Percentiles rank a stretch among this genome's conserved stretches.
Evolutionary conservation across 2,797 vertebrate genomes (phyloP).

Genomic region (Epinephelus malabaricus): DNA sequence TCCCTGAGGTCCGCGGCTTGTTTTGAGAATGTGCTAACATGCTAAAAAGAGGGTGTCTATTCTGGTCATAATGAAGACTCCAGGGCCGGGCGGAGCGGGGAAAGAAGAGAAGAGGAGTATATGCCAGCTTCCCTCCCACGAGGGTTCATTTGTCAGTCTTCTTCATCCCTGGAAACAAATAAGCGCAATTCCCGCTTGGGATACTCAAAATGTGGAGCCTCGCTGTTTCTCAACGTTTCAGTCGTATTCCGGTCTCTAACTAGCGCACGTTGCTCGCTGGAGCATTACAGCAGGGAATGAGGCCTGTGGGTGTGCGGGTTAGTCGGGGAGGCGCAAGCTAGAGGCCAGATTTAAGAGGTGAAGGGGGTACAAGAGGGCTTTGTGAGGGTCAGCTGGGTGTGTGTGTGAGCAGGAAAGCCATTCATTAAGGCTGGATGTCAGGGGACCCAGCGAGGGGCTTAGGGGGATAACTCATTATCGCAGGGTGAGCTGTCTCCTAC

Average conservation of each 20-base stretch:
- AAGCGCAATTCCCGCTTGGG: constrained; percentile 78
- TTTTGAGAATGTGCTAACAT: constrained; percentile 84
- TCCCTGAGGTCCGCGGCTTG: constrained; percentile 78
- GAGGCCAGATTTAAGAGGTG: constrained; percentile 53
- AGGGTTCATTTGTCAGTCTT: constrained; percentile 86
- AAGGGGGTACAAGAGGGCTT: constrained; percentile 32
- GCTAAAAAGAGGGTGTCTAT: constrained; percentile 84
- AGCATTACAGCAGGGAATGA: constrained; percentile 47
- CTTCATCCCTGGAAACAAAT: constrained; percentile 85
- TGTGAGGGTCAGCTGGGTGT: constrained; percentile 61
- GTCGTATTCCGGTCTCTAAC: constrained; percentile 53
- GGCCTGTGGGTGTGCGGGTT: constrained; percentile 47
- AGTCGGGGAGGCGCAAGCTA: constrained; percentile 47
- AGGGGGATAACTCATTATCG: constrained; percentile 75
- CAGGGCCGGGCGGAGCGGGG: constrained; percentile 68
- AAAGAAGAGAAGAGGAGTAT: constrained; percentile 64
- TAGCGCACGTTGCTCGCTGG: constrained; percentile 39
- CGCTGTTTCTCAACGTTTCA: constrained; percentile 68
- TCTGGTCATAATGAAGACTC: constrained; percentile 88
- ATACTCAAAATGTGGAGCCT: constrained; percentile 66
- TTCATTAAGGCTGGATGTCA: constrained; percentile 73
- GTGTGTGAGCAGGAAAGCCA: constrained; percentile 55
- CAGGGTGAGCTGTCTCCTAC: constrained; percentile 53
- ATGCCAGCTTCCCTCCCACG: constrained; percentile 71
- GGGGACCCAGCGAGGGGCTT: constrained; percentile 63